These are phyloP conservation scores for Neoascia interrupta DNA, from an alignment of 2,888 invertebrate species.

Conservation along the genomic window DNA sequence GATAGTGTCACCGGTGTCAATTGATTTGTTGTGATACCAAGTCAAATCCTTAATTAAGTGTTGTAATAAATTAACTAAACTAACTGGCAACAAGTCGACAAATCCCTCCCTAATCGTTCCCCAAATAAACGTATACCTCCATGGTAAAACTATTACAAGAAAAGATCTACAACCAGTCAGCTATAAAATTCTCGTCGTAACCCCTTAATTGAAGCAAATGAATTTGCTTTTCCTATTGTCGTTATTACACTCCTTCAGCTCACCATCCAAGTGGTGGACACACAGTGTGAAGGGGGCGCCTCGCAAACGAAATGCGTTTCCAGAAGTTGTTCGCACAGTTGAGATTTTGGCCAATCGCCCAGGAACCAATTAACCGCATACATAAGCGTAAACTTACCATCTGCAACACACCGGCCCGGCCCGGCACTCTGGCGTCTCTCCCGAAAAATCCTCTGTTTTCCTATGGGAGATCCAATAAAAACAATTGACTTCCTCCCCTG, in stretches of 20 bases:
- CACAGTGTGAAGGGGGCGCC: constrained; percentile 38
- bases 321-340: constrained; percentile 53
- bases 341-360: constrained; percentile 59
- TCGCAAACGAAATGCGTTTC: constrained; percentile 48
- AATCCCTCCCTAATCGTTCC: too few relatives aligned
- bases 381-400: constrained; percentile 55
- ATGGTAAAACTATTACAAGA: too few relatives aligned
- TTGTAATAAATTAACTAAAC: too few relatives aligned
- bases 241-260: constrained; percentile 48
- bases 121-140: too few relatives aligned
- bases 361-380: constrained; percentile 60
- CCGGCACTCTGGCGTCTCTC: constrained; percentile 48
- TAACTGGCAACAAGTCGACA: too few relatives aligned
- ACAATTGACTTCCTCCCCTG: constrained; percentile 59
- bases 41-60: too few relatives aligned
- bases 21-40: too few relatives aligned
- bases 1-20: too few relatives aligned
- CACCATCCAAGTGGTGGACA: too few relatives aligned
- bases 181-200: constrained; percentile 58
- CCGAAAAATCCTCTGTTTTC: constrained; percentile 50
- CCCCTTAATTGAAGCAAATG: constrained; percentile 61
- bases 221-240: constrained; percentile 62
- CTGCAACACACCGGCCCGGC: too few relatives aligned
- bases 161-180: constrained; percentile 32
- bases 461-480: constrained; percentile 63